A percentile compares a stretch with the other conserved stretches of the same genome.
phyloP scores from a whole-genome alignment of 92 coral and sea anemone genomes.

The Metridium senile region DNA sequence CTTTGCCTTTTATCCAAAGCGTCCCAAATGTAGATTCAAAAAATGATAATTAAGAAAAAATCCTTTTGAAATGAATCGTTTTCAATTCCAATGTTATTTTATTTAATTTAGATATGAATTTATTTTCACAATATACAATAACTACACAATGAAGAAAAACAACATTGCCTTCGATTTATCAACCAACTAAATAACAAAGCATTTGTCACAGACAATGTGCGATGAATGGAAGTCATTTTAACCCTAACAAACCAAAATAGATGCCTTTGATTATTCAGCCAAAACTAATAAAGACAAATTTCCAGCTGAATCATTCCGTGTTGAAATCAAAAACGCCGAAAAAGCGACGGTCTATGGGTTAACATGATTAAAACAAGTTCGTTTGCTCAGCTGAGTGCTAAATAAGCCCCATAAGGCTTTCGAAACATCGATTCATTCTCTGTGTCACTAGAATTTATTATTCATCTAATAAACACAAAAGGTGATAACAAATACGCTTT shows the following conservation, averaged over 20 bases:
- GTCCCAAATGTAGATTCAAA: too few relatives aligned
- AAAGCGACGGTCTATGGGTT: not conserved
- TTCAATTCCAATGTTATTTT: too few relatives aligned
- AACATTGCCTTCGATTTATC: too few relatives aligned
- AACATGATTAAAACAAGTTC: not conserved
- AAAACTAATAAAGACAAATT: conserved; percentile 28
- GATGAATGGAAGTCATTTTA: not conserved
- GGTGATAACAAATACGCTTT: conserved; percentile 13
- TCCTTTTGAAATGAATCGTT: too few relatives aligned
- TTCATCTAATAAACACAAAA: conserved; percentile 13
- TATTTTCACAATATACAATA: too few relatives aligned
- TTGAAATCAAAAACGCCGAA: conserved; percentile 25
- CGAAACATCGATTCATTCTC: conserved; percentile 7
- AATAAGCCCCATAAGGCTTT: conserved; percentile 14
- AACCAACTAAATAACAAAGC: too few relatives aligned
- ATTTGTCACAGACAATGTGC: not conserved
- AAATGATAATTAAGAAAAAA: too few relatives aligned
- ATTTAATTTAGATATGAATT: too few relatives aligned
- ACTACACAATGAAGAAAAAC: too few relatives aligned
- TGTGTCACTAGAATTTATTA: conserved; percentile 6
- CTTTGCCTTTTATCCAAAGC: too few relatives aligned
- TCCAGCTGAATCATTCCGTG: conserved; percentile 28
- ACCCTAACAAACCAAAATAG: not conserved
- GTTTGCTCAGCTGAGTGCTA: conserved; percentile 27
- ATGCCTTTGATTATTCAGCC: conserved; percentile 16